Conservation (phyloP, 2,888 invertebrate genomes). For the Rugalucina vietnamica region DNA sequence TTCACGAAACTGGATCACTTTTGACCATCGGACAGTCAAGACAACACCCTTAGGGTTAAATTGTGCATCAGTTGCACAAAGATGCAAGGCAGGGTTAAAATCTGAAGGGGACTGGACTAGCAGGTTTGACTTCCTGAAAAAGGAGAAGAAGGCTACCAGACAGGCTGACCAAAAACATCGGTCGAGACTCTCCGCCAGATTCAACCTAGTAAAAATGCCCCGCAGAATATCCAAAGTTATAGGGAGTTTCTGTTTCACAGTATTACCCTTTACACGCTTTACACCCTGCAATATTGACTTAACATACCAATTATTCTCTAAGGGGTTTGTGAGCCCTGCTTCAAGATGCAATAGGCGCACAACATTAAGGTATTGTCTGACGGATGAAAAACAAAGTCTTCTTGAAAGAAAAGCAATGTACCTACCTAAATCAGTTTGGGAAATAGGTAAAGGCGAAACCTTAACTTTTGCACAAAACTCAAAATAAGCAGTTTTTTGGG, state of each 20-base stretch:
- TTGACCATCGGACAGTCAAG: not conserved
- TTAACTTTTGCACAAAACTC: not conserved
- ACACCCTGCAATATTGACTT: constrained; percentile 8
- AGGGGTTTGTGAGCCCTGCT: not conserved
- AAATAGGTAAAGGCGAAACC: not conserved
- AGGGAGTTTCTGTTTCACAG: constrained; percentile 6
- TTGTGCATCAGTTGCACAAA: not conserved
- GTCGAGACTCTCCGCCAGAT: not conserved
- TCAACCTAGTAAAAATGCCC: not conserved
- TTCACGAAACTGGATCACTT: too few relatives aligned
- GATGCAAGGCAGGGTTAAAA: not conserved
- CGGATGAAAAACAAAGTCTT: not conserved
- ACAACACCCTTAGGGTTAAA: not conserved
- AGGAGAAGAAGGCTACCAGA: not conserved
- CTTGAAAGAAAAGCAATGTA: constrained; percentile 6
- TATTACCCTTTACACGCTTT: not conserved
- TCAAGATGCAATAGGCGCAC: not conserved
- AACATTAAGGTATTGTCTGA: constrained; percentile 1
- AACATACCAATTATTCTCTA: constrained; percentile 5
- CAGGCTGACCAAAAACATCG: not conserved
- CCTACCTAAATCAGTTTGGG: not conserved
- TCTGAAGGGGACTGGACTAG: not conserved
- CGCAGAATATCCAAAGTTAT: constrained; percentile 4
- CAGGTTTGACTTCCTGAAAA: not conserved
- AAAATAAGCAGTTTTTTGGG: not conserved